Percentiles rank a stretch among this genome's conserved stretches.
phyloP scores from a whole-genome alignment of 2,797 vertebrate species.

The Anguilla marmorata region DNA sequence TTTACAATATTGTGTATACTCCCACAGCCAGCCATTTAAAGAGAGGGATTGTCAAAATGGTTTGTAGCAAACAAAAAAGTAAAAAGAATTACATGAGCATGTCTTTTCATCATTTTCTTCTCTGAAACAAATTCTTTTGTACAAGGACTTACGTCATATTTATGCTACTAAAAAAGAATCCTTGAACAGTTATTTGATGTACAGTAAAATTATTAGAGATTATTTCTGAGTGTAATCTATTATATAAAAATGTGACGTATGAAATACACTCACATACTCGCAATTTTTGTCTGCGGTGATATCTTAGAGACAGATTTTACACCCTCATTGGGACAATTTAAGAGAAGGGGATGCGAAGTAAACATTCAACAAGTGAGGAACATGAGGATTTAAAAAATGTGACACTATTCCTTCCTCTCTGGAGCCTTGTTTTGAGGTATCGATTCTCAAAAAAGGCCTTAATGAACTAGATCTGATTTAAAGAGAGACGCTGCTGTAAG shows the following conservation, averaged over 20 bases:
- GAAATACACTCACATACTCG: background rate
- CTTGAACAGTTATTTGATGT: background rate
- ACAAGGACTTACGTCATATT: slow-evolving; percentile 15
- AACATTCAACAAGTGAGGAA: background rate
- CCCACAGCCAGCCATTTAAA: background rate
- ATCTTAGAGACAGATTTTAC: background rate
- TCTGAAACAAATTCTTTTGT: background rate
- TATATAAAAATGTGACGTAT: background rate
- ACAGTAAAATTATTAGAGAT: slow-evolving; percentile 13
- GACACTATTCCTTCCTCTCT: background rate
- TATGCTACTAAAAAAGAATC: background rate
- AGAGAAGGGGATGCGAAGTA: background rate
- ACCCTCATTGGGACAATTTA: background rate
- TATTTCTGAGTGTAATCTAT: background rate
- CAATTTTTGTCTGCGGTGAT: background rate
- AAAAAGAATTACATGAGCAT: background rate
- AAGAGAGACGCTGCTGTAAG: background rate
- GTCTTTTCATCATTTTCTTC: background rate
- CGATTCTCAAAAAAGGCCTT: background rate
- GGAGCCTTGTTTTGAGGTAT: background rate
- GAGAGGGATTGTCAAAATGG: background rate
- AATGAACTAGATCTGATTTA: background rate
- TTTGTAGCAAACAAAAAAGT: background rate
- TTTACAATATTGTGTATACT: background rate
- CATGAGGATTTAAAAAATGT: background rate